phyloP scores from a whole-genome alignment of 2,113 vertebrate species.

The Amphiprion ocellaris region DNA sequence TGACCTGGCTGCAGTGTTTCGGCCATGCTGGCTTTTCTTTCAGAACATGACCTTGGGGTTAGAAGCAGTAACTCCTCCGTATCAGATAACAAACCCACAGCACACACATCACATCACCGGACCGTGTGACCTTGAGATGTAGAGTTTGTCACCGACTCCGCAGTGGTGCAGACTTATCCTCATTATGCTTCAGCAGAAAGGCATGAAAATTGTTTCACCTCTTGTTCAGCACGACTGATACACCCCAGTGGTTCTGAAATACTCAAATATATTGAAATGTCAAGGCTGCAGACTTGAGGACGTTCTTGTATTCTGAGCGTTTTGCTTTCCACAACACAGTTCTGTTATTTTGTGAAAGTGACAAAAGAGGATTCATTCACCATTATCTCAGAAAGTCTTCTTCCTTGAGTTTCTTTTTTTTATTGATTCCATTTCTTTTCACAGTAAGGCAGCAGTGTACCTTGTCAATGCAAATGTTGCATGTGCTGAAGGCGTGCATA shows the following conservation, averaged over 20 bases:
- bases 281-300: not conserved
- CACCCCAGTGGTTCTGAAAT: not conserved
- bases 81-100: conserved; percentile 66
- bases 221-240: not conserved
- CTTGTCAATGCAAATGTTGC: conserved; percentile 72
- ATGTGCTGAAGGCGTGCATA: conserved; percentile 82
- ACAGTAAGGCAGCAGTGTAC: conserved; percentile 23
- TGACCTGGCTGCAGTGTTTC: conserved; percentile 42
- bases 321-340: not conserved
- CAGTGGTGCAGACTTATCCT: conserved; percentile 35
- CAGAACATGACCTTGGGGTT: conserved; percentile 59
- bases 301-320: not conserved
- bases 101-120: not conserved
- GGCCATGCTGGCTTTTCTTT: conserved; percentile 39
- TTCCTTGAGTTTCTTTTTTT: conserved; percentile 14
- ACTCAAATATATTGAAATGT: not conserved
- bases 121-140: conserved; percentile 59
- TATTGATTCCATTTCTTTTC: conserved; percentile 15
- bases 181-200: conserved; percentile 24
- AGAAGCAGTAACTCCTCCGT: conserved; percentile 46
- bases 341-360: conserved; percentile 1
- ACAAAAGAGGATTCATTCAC: conserved; percentile 24
- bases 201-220: conserved; percentile 17
- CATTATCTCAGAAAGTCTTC: not conserved
- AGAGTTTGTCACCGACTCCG: conserved; percentile 31